These are phyloP conservation scores for Chiloscyllium plagiosum DNA, from an alignment of 2,113 vertebrate genomes.

Conservation along the genomic window DNA sequence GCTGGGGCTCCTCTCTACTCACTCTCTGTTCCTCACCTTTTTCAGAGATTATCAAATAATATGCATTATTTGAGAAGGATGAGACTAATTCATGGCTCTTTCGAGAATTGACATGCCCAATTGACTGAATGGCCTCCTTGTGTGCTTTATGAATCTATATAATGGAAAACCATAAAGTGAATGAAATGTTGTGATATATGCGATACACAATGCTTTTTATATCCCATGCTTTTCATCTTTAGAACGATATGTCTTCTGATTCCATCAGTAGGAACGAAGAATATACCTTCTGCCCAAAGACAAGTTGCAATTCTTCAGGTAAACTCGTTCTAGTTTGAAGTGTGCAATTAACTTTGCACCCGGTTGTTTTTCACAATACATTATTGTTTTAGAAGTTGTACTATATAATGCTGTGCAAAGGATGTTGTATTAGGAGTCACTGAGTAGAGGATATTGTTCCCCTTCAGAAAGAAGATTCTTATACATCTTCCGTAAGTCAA, in stretches of 20 bases:
- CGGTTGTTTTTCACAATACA: not conserved
- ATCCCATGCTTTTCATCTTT: conserved; percentile 39
- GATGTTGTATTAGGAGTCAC: not conserved
- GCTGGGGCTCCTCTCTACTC: too few species aligned
- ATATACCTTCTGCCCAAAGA: conserved; percentile 37
- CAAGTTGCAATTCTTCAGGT: conserved; percentile 48
- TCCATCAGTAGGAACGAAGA: conserved; percentile 45
- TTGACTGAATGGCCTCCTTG: not conserved
- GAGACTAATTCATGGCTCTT: not conserved
- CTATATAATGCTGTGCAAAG: not conserved
- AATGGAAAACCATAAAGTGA: too few species aligned
- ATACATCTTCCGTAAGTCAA: not conserved
- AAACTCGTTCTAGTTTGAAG: conserved; percentile 42
- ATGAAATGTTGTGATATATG: too few species aligned
- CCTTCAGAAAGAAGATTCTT: not conserved
- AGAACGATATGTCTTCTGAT: conserved; percentile 49
- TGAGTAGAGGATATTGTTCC: not conserved
- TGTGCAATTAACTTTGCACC: not conserved
- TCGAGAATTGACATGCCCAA: not conserved
- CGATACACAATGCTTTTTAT: not conserved
- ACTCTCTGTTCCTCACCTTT: too few species aligned
- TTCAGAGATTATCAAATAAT: not conserved
- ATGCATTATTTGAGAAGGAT: not conserved
- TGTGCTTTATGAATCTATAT: not conserved
- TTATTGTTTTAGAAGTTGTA: not conserved